Conservation (phyloP, 2,797 vertebrate species). For the Denticeps clupeoides region DNA sequence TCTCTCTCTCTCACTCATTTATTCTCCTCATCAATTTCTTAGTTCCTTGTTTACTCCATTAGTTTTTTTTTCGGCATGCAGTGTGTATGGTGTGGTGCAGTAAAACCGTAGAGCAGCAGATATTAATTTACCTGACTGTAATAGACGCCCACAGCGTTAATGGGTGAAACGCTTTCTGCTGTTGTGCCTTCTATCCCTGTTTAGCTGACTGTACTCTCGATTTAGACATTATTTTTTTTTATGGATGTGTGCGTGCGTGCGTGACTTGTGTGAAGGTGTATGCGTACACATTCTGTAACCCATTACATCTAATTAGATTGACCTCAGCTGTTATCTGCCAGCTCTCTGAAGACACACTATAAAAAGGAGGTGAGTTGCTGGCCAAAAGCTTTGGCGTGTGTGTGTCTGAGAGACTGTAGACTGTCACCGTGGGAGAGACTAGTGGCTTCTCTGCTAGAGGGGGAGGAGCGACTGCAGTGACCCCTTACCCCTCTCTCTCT, state of each 20-base stretch:
- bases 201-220: slow-evolving; percentile 7
- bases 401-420: slow-evolving; percentile 33
- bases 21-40: too few species aligned
- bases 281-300: slow-evolving; percentile 28
- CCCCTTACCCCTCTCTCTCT: slow-evolving; percentile 37
- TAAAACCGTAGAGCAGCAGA: too few species aligned
- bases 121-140: too few species aligned
- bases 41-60: too few species aligned
- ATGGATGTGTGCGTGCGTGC: slow-evolving; percentile 7
- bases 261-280: slow-evolving; percentile 4
- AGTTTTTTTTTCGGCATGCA: too few species aligned
- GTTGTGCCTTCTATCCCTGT: slow-evolving; percentile 14
- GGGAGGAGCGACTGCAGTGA: slow-evolving; percentile 39
- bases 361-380: slow-evolving; percentile 17
- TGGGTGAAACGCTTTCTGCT: too few species aligned
- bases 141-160: too few species aligned
- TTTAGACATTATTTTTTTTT: slow-evolving; percentile 17
- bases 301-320: slow-evolving; percentile 45
- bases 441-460: slow-evolving; percentile 37
- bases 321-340: slow-evolving; percentile 38
- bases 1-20: slow-evolving; percentile 20
- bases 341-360: slow-evolving; percentile 12
- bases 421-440: slow-evolving; percentile 43
- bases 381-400: slow-evolving; percentile 7
- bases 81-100: too few species aligned